Evolutionary conservation across 1,140 invertebrate genomes (phyloP).

Genomic region (Notospermus geniculatus): DNA sequence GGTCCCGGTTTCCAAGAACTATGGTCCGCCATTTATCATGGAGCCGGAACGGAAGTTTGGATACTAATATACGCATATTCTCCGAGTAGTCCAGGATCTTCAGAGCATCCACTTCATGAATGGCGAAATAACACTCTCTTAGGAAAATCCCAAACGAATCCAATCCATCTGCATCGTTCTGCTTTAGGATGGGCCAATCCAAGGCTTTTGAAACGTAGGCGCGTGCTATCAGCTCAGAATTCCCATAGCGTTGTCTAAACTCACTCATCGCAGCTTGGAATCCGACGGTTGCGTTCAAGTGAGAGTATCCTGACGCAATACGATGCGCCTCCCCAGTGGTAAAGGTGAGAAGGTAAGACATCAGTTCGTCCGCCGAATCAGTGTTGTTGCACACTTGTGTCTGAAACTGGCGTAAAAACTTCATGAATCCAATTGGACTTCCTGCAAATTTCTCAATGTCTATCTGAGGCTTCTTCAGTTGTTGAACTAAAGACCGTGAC

Average conservation of each 20-base stretch:
- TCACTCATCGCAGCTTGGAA: conserved; percentile 10
- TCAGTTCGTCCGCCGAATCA: conserved; percentile 13
- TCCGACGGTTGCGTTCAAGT: conserved; percentile 12
- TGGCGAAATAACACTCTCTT: conserved; percentile 14
- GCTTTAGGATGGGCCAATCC: conserved; percentile 12
- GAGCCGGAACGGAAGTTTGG: no score
- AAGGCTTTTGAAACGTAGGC: conserved; percentile 19
- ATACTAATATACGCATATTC: no score
- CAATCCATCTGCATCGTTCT: conserved; percentile 15
- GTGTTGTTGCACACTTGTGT: conserved; percentile 15
- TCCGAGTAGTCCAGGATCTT: conserved; percentile 13
- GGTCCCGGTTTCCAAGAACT: no score
- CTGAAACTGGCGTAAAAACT: conserved; percentile 21
- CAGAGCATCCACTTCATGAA: conserved; percentile 11
- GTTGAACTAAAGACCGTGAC: no score
- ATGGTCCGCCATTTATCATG: no score
- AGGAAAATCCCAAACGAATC: conserved; percentile 19
- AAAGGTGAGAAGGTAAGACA: conserved; percentile 18
- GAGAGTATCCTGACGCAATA: conserved; percentile 16
- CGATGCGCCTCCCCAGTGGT: conserved; percentile 16
- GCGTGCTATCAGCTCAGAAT: conserved; percentile 18
- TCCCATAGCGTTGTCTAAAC: conserved; percentile 18
- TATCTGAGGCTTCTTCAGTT: conserved; percentile 15
- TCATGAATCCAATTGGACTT: conserved; percentile 17
- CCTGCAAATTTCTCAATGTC: conserved; percentile 21